A percentile compares a stretch with the other conserved stretches of the same genome.
Conservation (phyloP, 92 coral and sea anemone species). For the Umimayanthus chanpuru region DNA sequence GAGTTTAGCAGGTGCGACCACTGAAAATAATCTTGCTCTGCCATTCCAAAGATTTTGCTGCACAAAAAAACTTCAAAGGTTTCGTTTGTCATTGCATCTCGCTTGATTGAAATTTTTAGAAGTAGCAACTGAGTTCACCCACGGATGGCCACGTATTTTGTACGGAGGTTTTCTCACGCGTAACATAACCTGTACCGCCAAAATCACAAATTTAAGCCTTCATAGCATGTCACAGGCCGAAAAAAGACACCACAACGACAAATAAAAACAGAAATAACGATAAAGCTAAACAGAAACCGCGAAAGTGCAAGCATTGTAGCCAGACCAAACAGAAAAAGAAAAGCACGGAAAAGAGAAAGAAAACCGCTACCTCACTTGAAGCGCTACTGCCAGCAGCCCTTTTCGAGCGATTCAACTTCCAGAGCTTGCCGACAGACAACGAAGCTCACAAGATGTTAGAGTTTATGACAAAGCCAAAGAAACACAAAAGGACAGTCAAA, state of each 20-base stretch:
- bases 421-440: conserved; percentile 10
- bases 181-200: neutral
- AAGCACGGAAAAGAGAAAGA: conserved; percentile 12
- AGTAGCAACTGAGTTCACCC: neutral
- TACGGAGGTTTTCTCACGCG: neutral
- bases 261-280: neutral
- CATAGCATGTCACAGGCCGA: neutral
- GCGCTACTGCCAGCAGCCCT: neutral
- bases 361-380: neutral
- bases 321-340: conserved; percentile 24
- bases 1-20: too few relatives aligned
- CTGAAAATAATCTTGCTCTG: too few relatives aligned
- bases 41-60: too few relatives aligned
- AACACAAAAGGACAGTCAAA: too few relatives aligned
- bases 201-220: neutral
- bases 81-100: too few relatives aligned
- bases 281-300: neutral
- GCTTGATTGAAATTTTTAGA: too few relatives aligned
- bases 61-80: too few relatives aligned
- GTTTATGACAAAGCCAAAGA: too few relatives aligned
- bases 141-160: neutral
- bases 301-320: conserved; percentile 9
- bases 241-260: too few relatives aligned
- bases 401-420: neutral
- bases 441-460: neutral